Evolutionary conservation across 2,113 vertebrate genomes (phyloP).

Genomic region (Neotragus moschatus): DNA sequence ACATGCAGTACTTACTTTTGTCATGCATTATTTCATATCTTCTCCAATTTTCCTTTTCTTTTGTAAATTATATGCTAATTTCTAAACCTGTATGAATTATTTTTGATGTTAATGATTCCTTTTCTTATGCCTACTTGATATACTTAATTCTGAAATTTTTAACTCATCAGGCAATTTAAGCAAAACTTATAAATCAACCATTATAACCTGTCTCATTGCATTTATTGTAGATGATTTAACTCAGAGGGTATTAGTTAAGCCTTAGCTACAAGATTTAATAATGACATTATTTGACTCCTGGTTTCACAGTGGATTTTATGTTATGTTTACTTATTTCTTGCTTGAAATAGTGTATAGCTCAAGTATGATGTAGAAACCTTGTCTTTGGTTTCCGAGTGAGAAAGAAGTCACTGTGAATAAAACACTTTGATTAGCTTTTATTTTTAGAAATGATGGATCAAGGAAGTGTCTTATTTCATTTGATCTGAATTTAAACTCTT

Average conservation of each 20-base stretch:
- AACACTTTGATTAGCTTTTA: background rate
- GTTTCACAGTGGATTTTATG: background rate
- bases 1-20: slow-evolving; percentile 37
- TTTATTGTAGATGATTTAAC: slow-evolving; percentile 14
- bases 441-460: background rate
- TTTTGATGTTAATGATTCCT: slow-evolving; percentile 55
- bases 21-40: slow-evolving; percentile 32
- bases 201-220: slow-evolving; percentile 2
- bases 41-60: slow-evolving; percentile 37
- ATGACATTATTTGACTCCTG: background rate
- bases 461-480: slow-evolving; percentile 14
- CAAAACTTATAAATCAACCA: slow-evolving; percentile 34
- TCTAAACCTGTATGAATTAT: slow-evolving; percentile 38
- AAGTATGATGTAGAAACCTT: background rate
- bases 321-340: background rate
- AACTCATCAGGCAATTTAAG: slow-evolving; percentile 38
- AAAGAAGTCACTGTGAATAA: background rate
- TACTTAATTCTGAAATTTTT: slow-evolving; percentile 35
- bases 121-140: slow-evolving; percentile 40
- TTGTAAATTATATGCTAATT: slow-evolving; percentile 59
- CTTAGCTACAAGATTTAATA: background rate
- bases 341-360: background rate
- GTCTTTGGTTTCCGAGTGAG: slow-evolving; percentile 17
- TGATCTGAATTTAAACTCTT: slow-evolving; percentile 23
- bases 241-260: background rate